Conservation (phyloP, 2,113 vertebrate species). For the Chlorodrepanis virens region DNA sequence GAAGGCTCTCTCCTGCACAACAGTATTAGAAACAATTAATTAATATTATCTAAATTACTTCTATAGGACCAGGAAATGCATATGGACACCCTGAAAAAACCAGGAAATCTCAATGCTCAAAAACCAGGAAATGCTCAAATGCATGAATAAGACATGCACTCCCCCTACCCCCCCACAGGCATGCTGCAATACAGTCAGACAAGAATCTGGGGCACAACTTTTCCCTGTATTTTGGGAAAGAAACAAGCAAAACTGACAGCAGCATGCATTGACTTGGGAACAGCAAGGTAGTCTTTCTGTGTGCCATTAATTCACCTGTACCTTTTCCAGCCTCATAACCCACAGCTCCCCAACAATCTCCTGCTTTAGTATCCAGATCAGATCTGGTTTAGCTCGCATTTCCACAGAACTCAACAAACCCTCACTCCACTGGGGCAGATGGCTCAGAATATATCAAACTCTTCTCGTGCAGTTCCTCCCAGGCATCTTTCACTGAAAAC, state of each 20-base stretch:
- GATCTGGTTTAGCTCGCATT: not conserved
- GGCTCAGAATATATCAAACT: not conserved
- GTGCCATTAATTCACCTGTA: not conserved
- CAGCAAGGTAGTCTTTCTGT: not conserved
- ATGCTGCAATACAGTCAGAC: not conserved
- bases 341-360: not conserved
- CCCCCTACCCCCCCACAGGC: not conserved
- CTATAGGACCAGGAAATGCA: not conserved
- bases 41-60: not conserved
- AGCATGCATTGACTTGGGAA: not conserved
- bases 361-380: not conserved
- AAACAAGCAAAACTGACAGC: not conserved
- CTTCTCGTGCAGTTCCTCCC: not conserved
- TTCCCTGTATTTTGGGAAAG: not conserved
- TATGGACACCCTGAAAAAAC: not conserved
- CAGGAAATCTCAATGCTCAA: not conserved
- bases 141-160: not conserved
- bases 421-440: fast-evolving
- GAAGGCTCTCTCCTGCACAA: not conserved
- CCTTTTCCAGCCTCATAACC: not conserved
- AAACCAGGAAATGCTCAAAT: fast-evolving
- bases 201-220: not conserved
- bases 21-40: not conserved
- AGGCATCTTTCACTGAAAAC: not conserved
- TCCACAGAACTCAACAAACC: not conserved